phyloP scores from a whole-genome alignment of 1,140 invertebrate genomes.

The Conopomorpha cramerella region DNA sequence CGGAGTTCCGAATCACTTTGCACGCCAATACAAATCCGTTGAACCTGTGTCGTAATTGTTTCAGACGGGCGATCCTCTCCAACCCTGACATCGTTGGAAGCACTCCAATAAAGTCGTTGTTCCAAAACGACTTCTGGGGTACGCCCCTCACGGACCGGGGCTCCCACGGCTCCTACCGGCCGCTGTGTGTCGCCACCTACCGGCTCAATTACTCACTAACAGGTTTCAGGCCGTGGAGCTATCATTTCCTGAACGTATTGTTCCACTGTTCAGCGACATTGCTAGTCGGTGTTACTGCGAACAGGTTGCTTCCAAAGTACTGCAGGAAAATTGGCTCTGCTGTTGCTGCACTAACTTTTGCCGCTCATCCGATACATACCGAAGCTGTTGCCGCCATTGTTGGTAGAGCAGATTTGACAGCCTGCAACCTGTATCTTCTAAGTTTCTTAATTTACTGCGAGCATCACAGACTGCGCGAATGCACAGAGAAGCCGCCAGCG shows the following conservation, averaged over 20 bases:
- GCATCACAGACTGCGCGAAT: constrained; percentile 64
- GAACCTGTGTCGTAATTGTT: constrained; percentile 41
- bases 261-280: constrained; percentile 82
- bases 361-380: constrained; percentile 94
- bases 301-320: constrained; percentile 65
- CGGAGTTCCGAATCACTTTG: no score
- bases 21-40: no score
- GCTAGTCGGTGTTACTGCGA: constrained; percentile 75
- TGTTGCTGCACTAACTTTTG: constrained; percentile 86
- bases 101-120: constrained; percentile 73
- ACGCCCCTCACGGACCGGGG: constrained; percentile 82
- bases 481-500: constrained; percentile 11
- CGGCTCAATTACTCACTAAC: constrained; percentile 88
- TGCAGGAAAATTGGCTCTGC: constrained; percentile 68
- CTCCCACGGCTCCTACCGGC: constrained; percentile 92
- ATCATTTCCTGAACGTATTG: constrained; percentile 88
- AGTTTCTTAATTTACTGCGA: constrained; percentile 82
- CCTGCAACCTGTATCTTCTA: constrained; percentile 87
- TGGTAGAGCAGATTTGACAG: constrained; percentile 90
- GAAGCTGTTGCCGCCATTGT: constrained; percentile 97
- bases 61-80: constrained; percentile 86
- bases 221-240: constrained; percentile 87
- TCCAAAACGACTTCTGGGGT: constrained; percentile 92
- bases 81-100: constrained; percentile 83
- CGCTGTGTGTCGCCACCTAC: constrained; percentile 90